Base-by-base conservation (phyloP, 2,797 vertebrate species). In the Bovichtus diacanthus region DNA sequence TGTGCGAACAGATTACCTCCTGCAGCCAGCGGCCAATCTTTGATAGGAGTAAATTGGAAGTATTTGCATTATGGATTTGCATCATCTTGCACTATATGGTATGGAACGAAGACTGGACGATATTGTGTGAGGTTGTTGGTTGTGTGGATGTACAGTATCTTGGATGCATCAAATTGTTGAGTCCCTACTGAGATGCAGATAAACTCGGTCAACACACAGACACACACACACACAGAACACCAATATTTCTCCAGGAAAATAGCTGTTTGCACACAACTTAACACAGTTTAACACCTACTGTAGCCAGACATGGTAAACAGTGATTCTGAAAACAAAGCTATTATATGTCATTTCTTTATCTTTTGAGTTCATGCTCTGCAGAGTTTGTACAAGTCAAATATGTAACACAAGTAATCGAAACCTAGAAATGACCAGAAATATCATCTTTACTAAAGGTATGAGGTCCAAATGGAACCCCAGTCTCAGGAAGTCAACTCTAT, bases 391-490 rank as follows among this genome's bases (percentile, higher is more conserved):
- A 15, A 23, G n/a, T 60, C 58, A 74, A 46, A 59, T 16, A 36
- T 50, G 36, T 76, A 47, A 62, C 68, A 11, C 4, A 59, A 9
- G 16, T 27, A 43, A 68, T 25, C 21, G n/a, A 62, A 63, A 70
- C 5, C 12, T 2, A 58, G 31, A 79, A 69, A 62, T 39, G 41
- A 69, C 13, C 7, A 41, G 3, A 61, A 67, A 72, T 51, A 2
- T 3, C 51, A 64, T 68, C 19, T 76, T 71, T 71, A 7, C 6
- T 19, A 25, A 47, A 64, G n/a, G 1, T 44, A 50, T 44, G 10
- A 70, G 38, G 61, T 60, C 15, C 47, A 66, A 72, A 80, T 70
- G n/a, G 58, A 27, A 5, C 18, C 36, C n/a, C 51, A 53, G 36
- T 77, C 38, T 70, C 12, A 25, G 6, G 19, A 53, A 29, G 18